phyloP scores from a whole-genome alignment of 2,888 invertebrate genomes.

The Meghimatium bilineatum region DNA sequence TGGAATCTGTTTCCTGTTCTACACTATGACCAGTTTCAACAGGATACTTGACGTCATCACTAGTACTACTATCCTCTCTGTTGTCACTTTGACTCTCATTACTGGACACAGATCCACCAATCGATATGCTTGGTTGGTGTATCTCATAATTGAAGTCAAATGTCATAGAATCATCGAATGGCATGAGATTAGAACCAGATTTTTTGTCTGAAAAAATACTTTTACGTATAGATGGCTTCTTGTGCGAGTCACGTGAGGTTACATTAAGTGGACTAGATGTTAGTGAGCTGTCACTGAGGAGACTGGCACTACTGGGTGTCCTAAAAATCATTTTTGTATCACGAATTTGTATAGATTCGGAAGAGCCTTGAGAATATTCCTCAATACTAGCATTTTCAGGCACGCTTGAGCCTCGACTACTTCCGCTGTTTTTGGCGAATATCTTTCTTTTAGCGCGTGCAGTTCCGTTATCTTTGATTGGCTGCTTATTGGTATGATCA shows the following conservation, averaged over 20 bases:
- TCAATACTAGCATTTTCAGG: not conserved
- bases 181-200: not conserved
- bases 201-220: not conserved
- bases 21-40: too few species aligned
- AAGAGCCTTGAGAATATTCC: not conserved
- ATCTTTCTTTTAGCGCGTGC: not conserved
- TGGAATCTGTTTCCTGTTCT: not conserved
- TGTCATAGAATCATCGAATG: conserved; percentile 12
- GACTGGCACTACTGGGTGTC: not conserved
- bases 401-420: not conserved
- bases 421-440: not conserved
- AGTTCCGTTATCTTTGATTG: not conserved
- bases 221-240: not conserved
- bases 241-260: not conserved
- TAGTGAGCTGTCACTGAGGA: not conserved
- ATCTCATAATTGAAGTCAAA: too few species aligned
- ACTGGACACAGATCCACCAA: too few species aligned
- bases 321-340: not conserved
- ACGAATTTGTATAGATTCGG: not conserved
- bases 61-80: not conserved
- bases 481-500: not conserved
- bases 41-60: not conserved
- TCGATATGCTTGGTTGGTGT: not conserved
- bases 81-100: not conserved
- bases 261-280: too few species aligned